phyloP scores from a whole-genome alignment of 2,113 vertebrate species.

The Clarias gariepinus region DNA sequence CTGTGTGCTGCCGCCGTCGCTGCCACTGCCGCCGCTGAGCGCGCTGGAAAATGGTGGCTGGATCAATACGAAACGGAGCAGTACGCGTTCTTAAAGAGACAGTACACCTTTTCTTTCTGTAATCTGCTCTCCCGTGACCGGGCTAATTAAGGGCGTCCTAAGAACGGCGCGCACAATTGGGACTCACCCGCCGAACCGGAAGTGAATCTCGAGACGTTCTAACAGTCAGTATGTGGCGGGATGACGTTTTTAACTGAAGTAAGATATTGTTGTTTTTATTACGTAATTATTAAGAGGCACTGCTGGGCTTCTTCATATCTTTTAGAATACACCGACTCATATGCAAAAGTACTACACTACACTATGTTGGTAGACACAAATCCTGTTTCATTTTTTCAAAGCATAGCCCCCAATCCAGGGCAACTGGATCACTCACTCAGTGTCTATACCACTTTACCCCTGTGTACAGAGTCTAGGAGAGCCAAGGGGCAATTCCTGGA shows the following conservation, averaged over 20 bases:
- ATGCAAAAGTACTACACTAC: neutral
- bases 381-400: neutral
- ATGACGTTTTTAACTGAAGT: neutral
- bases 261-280: no score
- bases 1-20: constrained; percentile 67
- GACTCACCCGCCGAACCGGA: neutral
- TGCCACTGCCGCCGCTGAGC: constrained; percentile 72
- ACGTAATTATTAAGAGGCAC: no score
- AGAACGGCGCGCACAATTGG: neutral
- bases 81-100: constrained; percentile 78
- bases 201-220: constrained; percentile 19
- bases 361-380: neutral
- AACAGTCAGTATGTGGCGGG: neutral
- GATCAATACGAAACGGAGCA: constrained; percentile 79
- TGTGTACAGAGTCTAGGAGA: no score
- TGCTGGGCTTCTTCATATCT: neutral
- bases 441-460: neutral
- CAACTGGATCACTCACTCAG: neutral
- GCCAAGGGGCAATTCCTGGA: no score
- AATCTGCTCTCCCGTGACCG: constrained; percentile 18
- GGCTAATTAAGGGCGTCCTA: neutral
- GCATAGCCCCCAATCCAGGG: neutral
- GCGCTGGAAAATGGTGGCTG: constrained; percentile 85
- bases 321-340: neutral
- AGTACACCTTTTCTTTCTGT: constrained; percentile 54